Conservation (phyloP, 2,888 invertebrate genomes). For the Oligia latruncula region DNA sequence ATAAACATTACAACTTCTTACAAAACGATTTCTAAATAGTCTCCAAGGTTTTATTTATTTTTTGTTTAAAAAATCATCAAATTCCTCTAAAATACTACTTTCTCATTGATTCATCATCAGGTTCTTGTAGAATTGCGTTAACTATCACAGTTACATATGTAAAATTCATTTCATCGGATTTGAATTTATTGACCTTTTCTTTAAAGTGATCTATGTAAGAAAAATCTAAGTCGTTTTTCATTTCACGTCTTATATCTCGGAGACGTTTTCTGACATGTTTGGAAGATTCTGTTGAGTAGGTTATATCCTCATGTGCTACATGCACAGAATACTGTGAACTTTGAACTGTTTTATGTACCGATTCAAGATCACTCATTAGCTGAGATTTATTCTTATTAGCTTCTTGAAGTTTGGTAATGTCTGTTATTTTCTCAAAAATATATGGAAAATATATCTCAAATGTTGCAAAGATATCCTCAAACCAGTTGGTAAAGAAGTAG, state of each 20-base stretch:
- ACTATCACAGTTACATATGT: conserved; percentile 18
- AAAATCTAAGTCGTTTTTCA: conserved; percentile 34
- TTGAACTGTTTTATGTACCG: neutral
- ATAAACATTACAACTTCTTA: conserved; percentile 27
- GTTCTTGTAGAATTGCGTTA: conserved; percentile 24
- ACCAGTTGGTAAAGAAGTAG: conserved; percentile 63
- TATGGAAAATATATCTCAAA: conserved; percentile 59
- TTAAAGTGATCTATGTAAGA: conserved; percentile 27
- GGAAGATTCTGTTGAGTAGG: neutral
- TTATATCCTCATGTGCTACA: neutral
- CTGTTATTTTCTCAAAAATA: conserved; percentile 51
- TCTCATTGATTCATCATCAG: neutral
- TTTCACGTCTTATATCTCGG: neutral
- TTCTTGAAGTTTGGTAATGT: neutral
- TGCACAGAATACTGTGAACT: neutral
- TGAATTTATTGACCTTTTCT: neutral
- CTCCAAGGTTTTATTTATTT: neutral
- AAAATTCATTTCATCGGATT: neutral
- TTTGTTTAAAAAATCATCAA: neutral
- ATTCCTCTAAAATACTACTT: conserved; percentile 3
- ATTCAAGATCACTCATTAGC: neutral
- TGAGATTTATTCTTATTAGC: neutral
- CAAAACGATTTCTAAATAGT: conserved; percentile 4
- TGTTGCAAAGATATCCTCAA: conserved; percentile 65
- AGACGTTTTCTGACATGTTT: neutral